Evolutionary conservation across 1,140 invertebrate species (phyloP).

Genomic region (Drosophila ironensis): DNA sequence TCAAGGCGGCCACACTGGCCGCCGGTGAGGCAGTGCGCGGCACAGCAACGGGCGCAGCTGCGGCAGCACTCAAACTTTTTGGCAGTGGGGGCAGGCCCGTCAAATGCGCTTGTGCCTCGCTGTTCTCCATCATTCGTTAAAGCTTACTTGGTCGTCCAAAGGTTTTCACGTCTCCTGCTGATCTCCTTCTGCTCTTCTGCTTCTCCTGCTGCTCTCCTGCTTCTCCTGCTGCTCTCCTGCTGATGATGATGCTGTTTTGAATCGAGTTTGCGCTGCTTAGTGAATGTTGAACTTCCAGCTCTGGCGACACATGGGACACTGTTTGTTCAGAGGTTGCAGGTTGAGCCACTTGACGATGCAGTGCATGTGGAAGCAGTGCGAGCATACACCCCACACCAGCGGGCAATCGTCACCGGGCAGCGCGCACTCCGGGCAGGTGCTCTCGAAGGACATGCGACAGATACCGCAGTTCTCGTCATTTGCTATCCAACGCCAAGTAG

Average conservation of each 20-base stretch:
- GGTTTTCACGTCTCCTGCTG: too few species aligned
- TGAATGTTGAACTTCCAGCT: slow-evolving; percentile 98
- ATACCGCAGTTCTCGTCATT: slow-evolving; percentile 99
- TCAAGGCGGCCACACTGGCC: slow-evolving; percentile 39
- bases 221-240: slow-evolving; percentile 23
- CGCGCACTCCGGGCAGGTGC: slow-evolving; percentile 98
- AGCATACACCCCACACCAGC: slow-evolving; percentile 98
- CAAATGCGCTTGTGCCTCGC: slow-evolving; percentile 45
- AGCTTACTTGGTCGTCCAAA: slow-evolving; percentile 9
- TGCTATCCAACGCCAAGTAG: slow-evolving; percentile 98
- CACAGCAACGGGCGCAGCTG: slow-evolving; percentile 58
- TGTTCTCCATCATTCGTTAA: slow-evolving; percentile 62
- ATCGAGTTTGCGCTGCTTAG: slow-evolving; percentile 70
- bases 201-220: too few species aligned
- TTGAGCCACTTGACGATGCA: slow-evolving; percentile 99
- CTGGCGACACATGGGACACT: slow-evolving; percentile 99
- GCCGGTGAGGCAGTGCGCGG: slow-evolving; percentile 28
- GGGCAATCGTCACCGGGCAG: slow-evolving; percentile 99
- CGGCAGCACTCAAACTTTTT: slow-evolving; percentile 91
- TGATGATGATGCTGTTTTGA: background rate
- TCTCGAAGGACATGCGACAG: slow-evolving; percentile 98
- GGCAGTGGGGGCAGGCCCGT: slow-evolving; percentile 91
- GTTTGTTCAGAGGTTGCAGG: slow-evolving; percentile 96
- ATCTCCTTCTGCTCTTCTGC: too few species aligned
- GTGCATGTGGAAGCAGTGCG: slow-evolving; percentile 99